phyloP scores from a whole-genome alignment of 1,140 invertebrate genomes.

The Musca domestica region DNA sequence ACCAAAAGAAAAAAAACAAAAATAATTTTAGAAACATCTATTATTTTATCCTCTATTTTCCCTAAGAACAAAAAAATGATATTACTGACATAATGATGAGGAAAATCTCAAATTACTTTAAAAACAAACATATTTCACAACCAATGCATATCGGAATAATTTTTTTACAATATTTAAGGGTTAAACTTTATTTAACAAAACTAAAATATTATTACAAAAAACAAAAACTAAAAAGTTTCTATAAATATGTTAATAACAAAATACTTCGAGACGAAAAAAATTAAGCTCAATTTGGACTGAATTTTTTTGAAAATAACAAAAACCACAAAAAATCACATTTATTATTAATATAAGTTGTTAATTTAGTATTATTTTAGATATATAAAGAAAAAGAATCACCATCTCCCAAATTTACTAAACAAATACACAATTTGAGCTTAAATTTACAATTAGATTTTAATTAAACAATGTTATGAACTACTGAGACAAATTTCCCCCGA shows the following conservation, averaged over 20 bases:
- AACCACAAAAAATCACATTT: constrained; percentile 25
- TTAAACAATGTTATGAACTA: neutral
- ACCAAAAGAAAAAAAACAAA: neutral
- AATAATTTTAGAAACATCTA: neutral
- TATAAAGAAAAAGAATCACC: neutral
- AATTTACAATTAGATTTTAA: constrained; percentile 2
- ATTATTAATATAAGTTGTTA: constrained; percentile 9
- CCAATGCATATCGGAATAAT: neutral
- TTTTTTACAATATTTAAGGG: constrained; percentile 15
- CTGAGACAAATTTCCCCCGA: no score
- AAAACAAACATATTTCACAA: neutral
- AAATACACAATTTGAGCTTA: constrained; percentile 11
- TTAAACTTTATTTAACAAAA: neutral
- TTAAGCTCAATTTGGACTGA: constrained; percentile 53
- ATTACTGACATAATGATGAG: neutral
- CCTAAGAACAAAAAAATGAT: neutral
- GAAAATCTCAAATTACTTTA: neutral
- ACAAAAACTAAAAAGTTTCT: neutral
- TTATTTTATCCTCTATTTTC: neutral
- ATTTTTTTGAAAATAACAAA: constrained; percentile 33
- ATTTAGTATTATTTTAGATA: constrained; percentile 8
- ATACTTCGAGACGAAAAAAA: constrained; percentile 33
- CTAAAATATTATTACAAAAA: neutral
- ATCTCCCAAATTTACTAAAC: neutral
- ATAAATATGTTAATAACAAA: no score